Percentiles rank a stretch among this genome's conserved stretches.
Conservation (phyloP, 1,140 invertebrate species). For the Anoplolepis gracilipes region DNA sequence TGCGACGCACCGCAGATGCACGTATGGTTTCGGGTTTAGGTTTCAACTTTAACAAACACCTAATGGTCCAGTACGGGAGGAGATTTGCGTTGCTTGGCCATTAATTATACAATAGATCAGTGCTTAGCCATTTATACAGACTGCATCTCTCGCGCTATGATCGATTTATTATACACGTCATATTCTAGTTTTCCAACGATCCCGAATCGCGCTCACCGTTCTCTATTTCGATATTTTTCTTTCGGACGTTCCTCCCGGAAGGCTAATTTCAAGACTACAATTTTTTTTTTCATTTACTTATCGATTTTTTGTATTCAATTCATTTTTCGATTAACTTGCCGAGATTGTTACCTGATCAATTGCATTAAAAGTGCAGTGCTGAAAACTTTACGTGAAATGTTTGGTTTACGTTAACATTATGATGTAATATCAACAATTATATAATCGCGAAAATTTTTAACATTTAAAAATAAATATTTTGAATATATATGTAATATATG, state of each 20-base stretch:
- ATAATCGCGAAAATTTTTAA: constrained; percentile 30
- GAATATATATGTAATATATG: background rate
- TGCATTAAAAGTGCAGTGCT: background rate
- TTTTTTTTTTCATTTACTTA: background rate
- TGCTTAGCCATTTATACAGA: constrained; percentile 72
- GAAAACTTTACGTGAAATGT: background rate
- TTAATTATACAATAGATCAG: constrained; percentile 71
- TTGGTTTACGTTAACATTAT: background rate
- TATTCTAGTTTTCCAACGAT: constrained; percentile 40
- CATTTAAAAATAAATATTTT: constrained; percentile 46
- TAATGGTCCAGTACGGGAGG: constrained; percentile 76
- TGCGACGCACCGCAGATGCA: constrained; percentile 55
- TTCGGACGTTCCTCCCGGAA: background rate
- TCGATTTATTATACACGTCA: constrained; percentile 65
- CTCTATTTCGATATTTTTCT: background rate
- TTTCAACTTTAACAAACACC: constrained; percentile 77
- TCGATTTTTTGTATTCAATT: background rate
- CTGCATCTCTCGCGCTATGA: constrained; percentile 48
- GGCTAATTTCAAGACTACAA: background rate
- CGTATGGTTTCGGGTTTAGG: constrained; percentile 60
- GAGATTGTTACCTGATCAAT: constrained; percentile 25
- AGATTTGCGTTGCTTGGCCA: constrained; percentile 66
- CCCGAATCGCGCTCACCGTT: constrained; percentile 46
- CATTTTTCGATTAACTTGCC: background rate
- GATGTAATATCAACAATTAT: constrained; percentile 30